Evolutionary conservation across 2,888 invertebrate genomes (phyloP), one percentile per base, ranked within the genome.

Genomic region (Polia nebulosa): DNA sequence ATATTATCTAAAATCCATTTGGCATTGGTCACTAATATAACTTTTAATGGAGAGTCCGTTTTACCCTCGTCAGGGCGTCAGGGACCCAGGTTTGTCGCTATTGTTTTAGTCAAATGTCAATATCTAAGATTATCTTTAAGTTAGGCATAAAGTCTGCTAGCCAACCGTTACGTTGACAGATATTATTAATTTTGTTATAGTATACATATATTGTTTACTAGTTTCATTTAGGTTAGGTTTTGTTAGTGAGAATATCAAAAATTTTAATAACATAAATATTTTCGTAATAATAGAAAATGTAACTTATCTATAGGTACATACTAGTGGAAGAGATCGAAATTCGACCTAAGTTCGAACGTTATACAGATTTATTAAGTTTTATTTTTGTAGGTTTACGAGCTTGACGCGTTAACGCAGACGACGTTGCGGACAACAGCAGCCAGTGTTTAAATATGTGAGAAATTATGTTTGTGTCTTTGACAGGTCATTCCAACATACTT

Each of bases 1-100:
- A 80, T 76, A 76, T 80, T 76, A 86, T 85, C 84, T 82, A 73
- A 81, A 87, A 85, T 82, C 82, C 80, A 80, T 87, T 85, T 79
- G 77, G 83, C 85, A 87, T 88, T 87, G 86, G 86, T 87, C 85
- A 85, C 81, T 85, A 84, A 86, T 89, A 83, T 86, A 89, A 89
- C 84, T 89, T 89, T 87, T 89, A 88, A 89, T 89, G 85, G 86
- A 73, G 61, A 76, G 60, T 64, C 68, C 58, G 45, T 53, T 75
- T n/a, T 55, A 89, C 89, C 89, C 89, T 89, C 80, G 86, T 89
- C 89, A 88, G 51, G 27, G 29, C 6, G 62, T n/a, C n/a, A 49
- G 39, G n/a, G n/a, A n/a, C n/a, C n/a, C 53, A 52, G 25, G 55
- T 60, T 57, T 67, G 83, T 81, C 81, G 62, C 67, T 67, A 80